Percentiles rank a stretch among this genome's conserved stretches.
Conservation (phyloP, 2,797 vertebrate genomes). For the Lophotriccus pileatus region DNA sequence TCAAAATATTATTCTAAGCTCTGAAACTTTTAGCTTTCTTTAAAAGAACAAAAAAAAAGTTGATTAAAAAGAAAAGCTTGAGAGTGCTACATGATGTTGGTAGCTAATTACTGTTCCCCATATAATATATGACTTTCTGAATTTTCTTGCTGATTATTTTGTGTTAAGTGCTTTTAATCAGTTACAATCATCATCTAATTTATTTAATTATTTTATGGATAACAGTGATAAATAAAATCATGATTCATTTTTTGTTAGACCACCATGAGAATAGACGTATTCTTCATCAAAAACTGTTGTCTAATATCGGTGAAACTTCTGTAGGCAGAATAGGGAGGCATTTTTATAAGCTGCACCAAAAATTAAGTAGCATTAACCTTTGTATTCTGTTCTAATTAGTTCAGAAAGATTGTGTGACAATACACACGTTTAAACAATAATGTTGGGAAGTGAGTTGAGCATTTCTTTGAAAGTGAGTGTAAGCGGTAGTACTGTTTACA, state of each 20-base stretch:
- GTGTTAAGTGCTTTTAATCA: background rate
- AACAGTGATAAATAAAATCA: background rate
- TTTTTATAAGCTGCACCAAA: background rate
- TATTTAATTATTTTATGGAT: background rate
- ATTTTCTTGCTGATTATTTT: background rate
- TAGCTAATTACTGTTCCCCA: background rate
- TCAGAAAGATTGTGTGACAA: background rate
- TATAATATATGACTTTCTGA: background rate
- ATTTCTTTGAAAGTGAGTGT: background rate
- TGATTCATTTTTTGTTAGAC: background rate
- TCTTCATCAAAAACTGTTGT: background rate
- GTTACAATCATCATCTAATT: background rate
- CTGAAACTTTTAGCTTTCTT: background rate
- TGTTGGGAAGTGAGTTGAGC: background rate
- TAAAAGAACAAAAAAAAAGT: background rate
- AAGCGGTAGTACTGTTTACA: background rate
- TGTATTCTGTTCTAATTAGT: conserved; percentile 44
- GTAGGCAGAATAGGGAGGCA: background rate
- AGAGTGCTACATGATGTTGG: fast-evolving
- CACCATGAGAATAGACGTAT: background rate
- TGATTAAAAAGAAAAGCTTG: background rate
- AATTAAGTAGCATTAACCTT: background rate
- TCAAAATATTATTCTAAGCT: background rate
- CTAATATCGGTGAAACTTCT: background rate
- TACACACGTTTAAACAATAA: background rate